Base-by-base conservation (phyloP, 2,113 vertebrate species). In the Alces alces region DNA sequence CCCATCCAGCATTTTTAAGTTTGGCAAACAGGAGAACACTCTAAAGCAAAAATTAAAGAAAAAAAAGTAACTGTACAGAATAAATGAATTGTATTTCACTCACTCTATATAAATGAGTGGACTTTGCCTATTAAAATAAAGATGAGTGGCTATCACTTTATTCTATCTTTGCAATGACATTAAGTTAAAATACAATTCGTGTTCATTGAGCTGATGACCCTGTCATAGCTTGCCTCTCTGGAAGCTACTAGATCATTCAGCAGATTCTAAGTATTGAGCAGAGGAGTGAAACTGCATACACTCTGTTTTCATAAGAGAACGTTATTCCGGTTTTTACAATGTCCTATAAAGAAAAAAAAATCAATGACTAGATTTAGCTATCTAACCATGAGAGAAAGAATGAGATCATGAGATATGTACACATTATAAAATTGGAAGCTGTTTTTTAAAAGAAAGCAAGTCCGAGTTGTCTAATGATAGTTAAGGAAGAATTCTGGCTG, bases 1-100 rank as follows among this genome's bases (percentile, higher is more conserved):
- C 28, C 99, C 99, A 98, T 99, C 99, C 98, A 99, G 98, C 79
- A 98, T 98, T 98, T 99, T 99, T 84, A 99, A 99, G 94, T 99
- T 99, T 99, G 99, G 99, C 99, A 99, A 99, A 98, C 98, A 99
- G 98, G 98, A 99, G 98, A 99, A 99, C 25, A 99, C 99, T 55
- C 99, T 99, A 98, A 66, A 97, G 97, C 52, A 96, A 91, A 98
- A 85, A 89, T 50, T 73, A 96, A 97, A 89, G 55, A 66, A 96
- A 58, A 96, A 39, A 0, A 60, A 87, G 28, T 95, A 90, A 96
- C 12, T 78, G 30, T 17, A 89, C 79, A 50, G 13, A 93, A 93
- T 15, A 39, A 92, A 96, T 91, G 15, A 28, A 91, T 84, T 89
- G 45, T 73, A 93, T 91, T 96, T 93, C 36, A 89, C 39, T 87